These are phyloP conservation scores for Agraylea sexmaculata DNA, from an alignment of 1,140 invertebrate genomes.

Conservation along the genomic window DNA sequence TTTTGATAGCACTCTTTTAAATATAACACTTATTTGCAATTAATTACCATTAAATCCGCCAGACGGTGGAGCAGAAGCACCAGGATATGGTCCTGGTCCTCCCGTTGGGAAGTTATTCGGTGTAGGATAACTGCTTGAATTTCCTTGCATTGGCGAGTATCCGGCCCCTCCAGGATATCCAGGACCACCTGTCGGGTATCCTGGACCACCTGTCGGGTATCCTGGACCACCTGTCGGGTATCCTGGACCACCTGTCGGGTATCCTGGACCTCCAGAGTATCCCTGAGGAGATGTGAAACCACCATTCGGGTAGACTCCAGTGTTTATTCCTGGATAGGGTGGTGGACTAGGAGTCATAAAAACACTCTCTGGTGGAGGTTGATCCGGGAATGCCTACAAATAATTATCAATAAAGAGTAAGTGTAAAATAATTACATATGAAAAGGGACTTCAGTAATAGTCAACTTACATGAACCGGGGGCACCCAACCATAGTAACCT, in stretches of 20 bases:
- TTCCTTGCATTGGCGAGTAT: conserved; percentile 1
- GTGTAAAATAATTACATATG: no score
- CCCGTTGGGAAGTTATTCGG: conserved; percentile 11
- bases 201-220: conserved; percentile 20
- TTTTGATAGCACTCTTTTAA: no score
- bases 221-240: conserved; percentile 21
- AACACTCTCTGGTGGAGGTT: conserved; percentile 67
- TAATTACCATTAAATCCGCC: conserved; percentile 13
- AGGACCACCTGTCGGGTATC: conserved; percentile 1
- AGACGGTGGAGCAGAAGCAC: conserved; percentile 8
- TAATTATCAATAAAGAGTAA: conserved; percentile 5
- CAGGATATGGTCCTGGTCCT: conserved; percentile 11
- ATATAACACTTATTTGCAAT: no score
- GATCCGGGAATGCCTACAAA: conserved; percentile 47
- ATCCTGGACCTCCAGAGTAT: conserved; percentile 10
- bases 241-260: conserved; percentile 18
- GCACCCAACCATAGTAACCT: conserved; percentile 88
- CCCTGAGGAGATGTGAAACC: conserved; percentile 21
- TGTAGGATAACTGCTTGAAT: conserved; percentile 23
- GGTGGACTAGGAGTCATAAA: conserved; percentile 89
- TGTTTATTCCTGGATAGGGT: conserved; percentile 79
- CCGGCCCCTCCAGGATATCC: conserved; percentile 13
- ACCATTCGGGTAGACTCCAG: conserved; percentile 26
- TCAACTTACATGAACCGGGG: conserved; percentile 54
- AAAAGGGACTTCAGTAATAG: not conserved